Evolutionary conservation across 1,140 invertebrate genomes (phyloP).

Genomic region (Drosophila obscura): DNA sequence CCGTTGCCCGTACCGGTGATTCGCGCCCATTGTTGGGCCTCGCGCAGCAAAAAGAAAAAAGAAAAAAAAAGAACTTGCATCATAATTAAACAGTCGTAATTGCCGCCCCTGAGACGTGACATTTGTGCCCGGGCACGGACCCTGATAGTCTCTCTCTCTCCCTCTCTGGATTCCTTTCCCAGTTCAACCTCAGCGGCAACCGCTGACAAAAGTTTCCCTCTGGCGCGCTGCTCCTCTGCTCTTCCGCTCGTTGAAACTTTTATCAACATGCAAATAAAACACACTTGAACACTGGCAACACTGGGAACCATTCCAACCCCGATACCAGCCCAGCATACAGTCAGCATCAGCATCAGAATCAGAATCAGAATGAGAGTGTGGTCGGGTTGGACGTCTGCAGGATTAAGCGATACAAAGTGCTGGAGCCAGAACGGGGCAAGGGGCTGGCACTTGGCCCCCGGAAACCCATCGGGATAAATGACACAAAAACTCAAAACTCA

Average conservation of each 20-base stretch:
- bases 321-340: too few relatives aligned
- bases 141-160: too few relatives aligned
- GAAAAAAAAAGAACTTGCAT: slow-evolving; percentile 25
- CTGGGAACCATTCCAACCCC: neutral
- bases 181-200: slow-evolving; percentile 37
- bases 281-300: neutral
- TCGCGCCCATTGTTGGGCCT: neutral
- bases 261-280: slow-evolving; percentile 41
- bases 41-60: too few relatives aligned
- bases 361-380: neutral
- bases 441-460: neutral
- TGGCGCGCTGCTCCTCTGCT: neutral
- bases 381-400: slow-evolving; percentile 20
- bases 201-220: slow-evolving; percentile 46
- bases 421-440: neutral
- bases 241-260: slow-evolving; percentile 29
- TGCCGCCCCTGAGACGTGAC: slow-evolving; percentile 61
- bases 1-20: slow-evolving; percentile 9
- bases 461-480: slow-evolving; percentile 64
- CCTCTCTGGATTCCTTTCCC: too few relatives aligned
- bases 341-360: neutral
- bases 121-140: slow-evolving; percentile 65
- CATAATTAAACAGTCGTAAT: slow-evolving; percentile 61
- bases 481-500: slow-evolving; percentile 52
- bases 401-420: slow-evolving; percentile 40